These are phyloP conservation scores for Litocranius walleri DNA, from an alignment of 2,113 vertebrate genomes.

Conservation along the genomic window DNA sequence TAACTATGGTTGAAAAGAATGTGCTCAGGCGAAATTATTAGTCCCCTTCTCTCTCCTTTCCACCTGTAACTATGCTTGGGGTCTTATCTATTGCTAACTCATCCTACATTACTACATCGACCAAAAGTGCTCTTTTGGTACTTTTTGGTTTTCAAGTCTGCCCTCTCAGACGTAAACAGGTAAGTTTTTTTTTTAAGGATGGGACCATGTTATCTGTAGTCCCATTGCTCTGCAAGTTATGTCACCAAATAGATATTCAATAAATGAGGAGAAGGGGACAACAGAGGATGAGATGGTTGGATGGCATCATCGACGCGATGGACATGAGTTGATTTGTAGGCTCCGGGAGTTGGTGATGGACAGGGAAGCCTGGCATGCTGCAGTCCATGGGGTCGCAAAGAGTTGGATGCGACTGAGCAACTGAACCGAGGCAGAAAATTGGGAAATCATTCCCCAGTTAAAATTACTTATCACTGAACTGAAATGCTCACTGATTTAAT, in stretches of 20 bases:
- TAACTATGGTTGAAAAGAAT: background rate
- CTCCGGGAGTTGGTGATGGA: background rate
- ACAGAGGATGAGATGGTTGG: background rate
- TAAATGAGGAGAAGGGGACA: background rate
- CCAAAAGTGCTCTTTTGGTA: background rate
- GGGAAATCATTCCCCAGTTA: background rate
- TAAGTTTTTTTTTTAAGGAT: background rate
- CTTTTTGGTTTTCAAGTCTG: background rate
- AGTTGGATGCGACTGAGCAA: background rate
- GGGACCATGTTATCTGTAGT: background rate
- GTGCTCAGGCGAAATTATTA: background rate
- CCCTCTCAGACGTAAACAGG: background rate
- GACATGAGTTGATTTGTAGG: background rate
- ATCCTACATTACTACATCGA: background rate
- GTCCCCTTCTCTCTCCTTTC: background rate
- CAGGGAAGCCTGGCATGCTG: background rate
- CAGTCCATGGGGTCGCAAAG: background rate
- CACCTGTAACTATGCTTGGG: background rate
- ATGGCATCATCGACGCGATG: accelerated
- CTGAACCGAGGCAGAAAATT: background rate
- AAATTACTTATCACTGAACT: background rate
- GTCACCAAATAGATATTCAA: background rate
- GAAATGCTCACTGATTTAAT: background rate
- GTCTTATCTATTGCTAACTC: background rate
- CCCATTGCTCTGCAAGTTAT: background rate